Conservation (phyloP, 2,113 vertebrate species). For the Pelvicachromis taeniatus region DNA sequence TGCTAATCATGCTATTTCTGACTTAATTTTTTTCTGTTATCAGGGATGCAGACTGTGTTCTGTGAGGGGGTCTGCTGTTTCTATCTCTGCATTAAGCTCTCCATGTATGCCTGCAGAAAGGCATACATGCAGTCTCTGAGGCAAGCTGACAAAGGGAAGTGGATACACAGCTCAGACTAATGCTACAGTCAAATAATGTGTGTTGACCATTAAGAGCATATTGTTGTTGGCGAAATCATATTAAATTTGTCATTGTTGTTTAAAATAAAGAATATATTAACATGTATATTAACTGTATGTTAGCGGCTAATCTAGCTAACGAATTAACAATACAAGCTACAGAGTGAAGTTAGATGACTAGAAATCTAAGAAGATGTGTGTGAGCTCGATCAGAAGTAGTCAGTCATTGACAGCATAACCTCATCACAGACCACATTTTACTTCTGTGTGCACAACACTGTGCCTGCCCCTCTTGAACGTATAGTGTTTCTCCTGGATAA, state of each 20-base stretch:
- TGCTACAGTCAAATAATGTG: neutral
- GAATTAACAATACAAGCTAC: fast-evolving
- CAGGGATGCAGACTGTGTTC: neutral
- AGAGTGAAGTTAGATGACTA: fast-evolving
- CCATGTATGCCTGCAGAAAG: neutral
- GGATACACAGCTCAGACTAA: neutral
- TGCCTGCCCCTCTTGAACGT: neutral
- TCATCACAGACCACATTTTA: neutral
- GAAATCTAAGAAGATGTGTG: fast-evolving
- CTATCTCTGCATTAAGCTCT: neutral
- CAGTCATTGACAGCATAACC: fast-evolving
- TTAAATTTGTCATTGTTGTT: neutral
- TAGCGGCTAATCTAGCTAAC: neutral
- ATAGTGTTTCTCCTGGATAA: neutral
- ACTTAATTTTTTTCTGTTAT: neutral
- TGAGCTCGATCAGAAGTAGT: neutral
- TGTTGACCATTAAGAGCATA: neutral
- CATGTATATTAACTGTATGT: neutral
- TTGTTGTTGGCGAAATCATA: neutral
- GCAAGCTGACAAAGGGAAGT: neutral
- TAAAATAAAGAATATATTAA: neutral
- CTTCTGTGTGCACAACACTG: neutral
- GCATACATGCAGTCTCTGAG: too few species aligned
- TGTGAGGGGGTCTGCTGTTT: neutral
- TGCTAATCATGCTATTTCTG: neutral